These are phyloP conservation scores for Syritta pipiens DNA, from an alignment of 2,888 invertebrate species.

Conservation along the genomic window DNA sequence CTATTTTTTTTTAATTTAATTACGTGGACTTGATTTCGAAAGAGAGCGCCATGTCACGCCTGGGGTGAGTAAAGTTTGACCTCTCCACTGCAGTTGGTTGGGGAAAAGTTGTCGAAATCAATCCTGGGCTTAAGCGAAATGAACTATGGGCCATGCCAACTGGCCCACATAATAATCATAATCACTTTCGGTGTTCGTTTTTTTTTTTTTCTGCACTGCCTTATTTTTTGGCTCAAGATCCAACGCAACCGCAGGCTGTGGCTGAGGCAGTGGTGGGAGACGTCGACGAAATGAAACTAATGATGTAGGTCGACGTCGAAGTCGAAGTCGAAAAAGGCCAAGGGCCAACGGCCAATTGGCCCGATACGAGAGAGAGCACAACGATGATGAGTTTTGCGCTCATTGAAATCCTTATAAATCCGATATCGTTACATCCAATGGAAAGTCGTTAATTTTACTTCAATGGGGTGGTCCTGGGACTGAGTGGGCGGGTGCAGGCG, in stretches of 20 bases:
- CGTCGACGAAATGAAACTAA: slow-evolving; percentile 15
- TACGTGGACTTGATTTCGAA: too few species aligned
- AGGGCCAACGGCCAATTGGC: slow-evolving; percentile 14
- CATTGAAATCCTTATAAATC: slow-evolving; percentile 56
- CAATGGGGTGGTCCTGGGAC: slow-evolving; percentile 7
- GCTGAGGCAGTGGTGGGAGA: too few species aligned
- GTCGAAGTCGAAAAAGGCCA: slow-evolving; percentile 13
- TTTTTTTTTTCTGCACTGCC: neutral
- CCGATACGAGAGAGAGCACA: slow-evolving; percentile 20
- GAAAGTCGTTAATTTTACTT: slow-evolving; percentile 49
- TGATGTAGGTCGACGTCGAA: slow-evolving; percentile 40
- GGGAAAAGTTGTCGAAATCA: too few species aligned
- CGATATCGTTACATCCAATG: slow-evolving; percentile 44
- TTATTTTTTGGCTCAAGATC: neutral
- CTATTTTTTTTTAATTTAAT: too few species aligned
- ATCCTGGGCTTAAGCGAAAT: too few species aligned
- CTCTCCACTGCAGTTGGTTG: too few species aligned
- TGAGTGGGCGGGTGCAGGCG: neutral
- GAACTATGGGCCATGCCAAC: too few species aligned
- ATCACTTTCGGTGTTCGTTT: too few species aligned
- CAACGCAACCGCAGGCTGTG: too few species aligned
- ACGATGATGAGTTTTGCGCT: slow-evolving; percentile 35
- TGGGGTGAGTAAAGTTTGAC: too few species aligned
- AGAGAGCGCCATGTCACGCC: too few species aligned
- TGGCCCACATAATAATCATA: too few species aligned